phyloP scores from a whole-genome alignment of 2,797 vertebrate species.

The Rachycentron canadum region DNA sequence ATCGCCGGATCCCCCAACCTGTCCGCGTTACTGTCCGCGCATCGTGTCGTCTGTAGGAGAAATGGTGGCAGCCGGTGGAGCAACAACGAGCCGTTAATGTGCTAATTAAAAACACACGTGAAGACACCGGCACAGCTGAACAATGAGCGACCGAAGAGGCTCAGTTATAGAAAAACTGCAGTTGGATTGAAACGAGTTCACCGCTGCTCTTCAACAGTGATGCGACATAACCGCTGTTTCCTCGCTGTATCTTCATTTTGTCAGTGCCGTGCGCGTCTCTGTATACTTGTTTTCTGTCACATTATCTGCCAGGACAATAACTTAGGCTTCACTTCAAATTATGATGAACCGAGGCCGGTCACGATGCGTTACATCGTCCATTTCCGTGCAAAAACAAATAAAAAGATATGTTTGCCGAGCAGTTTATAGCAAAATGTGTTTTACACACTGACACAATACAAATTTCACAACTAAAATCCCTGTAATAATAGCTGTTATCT shows the following conservation, averaged over 20 bases:
- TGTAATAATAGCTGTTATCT: background rate
- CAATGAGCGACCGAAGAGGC: conserved; percentile 5
- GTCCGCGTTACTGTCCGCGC: conserved; percentile 29
- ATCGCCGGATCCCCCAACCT: conserved; percentile 55
- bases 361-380: conserved; percentile 38
- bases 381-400: conserved; percentile 4
- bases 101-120: background rate
- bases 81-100: background rate
- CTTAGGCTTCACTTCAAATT: background rate
- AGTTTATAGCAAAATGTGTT: background rate
- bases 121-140: background rate
- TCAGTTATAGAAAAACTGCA: conserved; percentile 27
- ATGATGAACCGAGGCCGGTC: conserved; percentile 25
- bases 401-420: conserved; percentile 16
- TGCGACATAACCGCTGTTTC: conserved; percentile 62
- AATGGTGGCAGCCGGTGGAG: background rate
- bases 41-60: background rate
- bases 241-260: background rate
- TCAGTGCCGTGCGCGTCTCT: rapidly evolving
- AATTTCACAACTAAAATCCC: background rate
- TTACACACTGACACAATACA: too few relatives aligned
- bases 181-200: conserved; percentile 51
- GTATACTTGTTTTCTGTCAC: background rate
- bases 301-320: background rate
- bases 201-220: conserved; percentile 37